Base-by-base conservation (phyloP, 2,113 vertebrate species). In the Dipodomys stephensi region DNA sequence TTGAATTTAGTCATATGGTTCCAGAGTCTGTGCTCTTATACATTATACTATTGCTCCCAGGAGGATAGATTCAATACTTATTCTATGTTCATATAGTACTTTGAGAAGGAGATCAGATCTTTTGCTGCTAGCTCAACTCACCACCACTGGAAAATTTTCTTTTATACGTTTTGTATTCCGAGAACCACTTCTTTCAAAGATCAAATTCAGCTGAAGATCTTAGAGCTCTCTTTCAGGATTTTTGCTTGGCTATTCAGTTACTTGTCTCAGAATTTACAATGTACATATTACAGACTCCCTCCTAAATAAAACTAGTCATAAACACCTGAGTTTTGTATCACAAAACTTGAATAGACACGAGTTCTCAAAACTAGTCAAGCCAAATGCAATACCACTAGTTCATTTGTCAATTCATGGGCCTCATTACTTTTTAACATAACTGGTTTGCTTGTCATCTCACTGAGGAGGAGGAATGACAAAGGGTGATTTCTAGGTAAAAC, bases 371-470 rank as follows among this genome's bases (percentile, higher is more conserved):
- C 23, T 44, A 65, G 88, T 19, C 19, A 65, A 83, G 10, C 4
- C n/a, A 83, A 76, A 64, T 39, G n/a, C 27, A 68, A 0, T 49
- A 53, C 46, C 44, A 74, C 39, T 82, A 49, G 25, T 91, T 88
- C 35, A 77, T 4, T 16, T 81, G 30, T 35, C 46, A 90, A 57
- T 16, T 23, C 30, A 3, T 4, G 74, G 22, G 20, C 7, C 16
- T 60, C 39, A 79, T n/a, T 39, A 73, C 19, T 87, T 46, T 96
- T 39, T 27, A 84, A 89, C 73, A 19, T 68, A 73, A 68, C 53
- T 65, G 46, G 10, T n/a, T 16, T 30, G 4, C 4, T 2, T 49
- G 27, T 76, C 49, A 67, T 35, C n/a, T 84, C 15, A 27, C 4
- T 32, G 27, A 1, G 20, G 1, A 76, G 35, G 6, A 11, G 11